Evolutionary conservation across 2,113 vertebrate species (phyloP).

Genomic region (Gallinago undulata): DNA sequence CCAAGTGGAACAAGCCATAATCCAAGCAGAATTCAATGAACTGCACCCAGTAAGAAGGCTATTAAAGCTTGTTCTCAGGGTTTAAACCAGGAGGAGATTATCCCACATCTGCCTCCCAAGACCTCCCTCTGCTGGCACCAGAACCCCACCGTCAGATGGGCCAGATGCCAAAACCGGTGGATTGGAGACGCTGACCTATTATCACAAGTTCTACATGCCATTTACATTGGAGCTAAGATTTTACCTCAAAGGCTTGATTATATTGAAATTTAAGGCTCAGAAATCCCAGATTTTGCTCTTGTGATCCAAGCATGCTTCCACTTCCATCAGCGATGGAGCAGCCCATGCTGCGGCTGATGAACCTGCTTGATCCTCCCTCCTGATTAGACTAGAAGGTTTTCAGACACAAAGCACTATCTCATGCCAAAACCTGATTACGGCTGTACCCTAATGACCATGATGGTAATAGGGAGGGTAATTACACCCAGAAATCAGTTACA

Average conservation of each 20-base stretch:
- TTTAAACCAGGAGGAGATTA: slow-evolving; percentile 43
- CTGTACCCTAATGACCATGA: background rate
- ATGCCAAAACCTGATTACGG: slow-evolving; percentile 14
- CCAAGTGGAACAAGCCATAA: slow-evolving; percentile 38
- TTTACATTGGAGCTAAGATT: background rate
- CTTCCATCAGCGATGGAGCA: background rate
- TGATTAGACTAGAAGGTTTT: background rate
- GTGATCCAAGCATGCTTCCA: background rate
- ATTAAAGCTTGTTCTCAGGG: slow-evolving; percentile 17
- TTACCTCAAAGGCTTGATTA: background rate
- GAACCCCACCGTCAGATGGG: background rate
- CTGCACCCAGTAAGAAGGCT: slow-evolving; percentile 16
- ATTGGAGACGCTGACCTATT: background rate
- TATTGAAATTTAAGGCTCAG: background rate
- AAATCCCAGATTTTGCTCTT: background rate
- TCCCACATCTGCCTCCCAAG: slow-evolving; percentile 37
- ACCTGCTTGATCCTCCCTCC: background rate
- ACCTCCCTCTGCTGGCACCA: background rate
- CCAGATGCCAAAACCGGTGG: background rate
- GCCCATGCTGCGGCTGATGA: rapidly evolving
- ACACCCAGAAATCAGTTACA: background rate
- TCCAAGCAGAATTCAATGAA: slow-evolving; percentile 41
- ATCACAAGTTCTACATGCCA: rapidly evolving
- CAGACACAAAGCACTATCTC: slow-evolving; percentile 15
- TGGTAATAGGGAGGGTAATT: background rate